Evolutionary conservation across 2,888 invertebrate genomes (phyloP), one percentile per base, ranked within the genome.

Genomic region (Agriopis marginaria): DNA sequence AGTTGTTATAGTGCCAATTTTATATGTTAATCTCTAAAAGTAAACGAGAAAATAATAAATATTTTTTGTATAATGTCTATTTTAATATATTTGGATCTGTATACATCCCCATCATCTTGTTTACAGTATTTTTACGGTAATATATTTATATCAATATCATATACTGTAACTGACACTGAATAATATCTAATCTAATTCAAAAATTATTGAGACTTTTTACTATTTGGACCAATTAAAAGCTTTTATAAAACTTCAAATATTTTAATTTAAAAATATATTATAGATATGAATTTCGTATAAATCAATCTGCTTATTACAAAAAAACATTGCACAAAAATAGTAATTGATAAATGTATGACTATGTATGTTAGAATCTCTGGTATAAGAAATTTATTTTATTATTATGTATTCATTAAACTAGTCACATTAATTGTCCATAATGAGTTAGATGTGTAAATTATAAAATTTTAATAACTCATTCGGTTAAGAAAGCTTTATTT

Each of bases 1-100:
- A 42, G 17, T 39, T 40, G 7, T 10, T 44, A 44, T 12, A 49
- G 67, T 67, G 56, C 50, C 62, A 62, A 54, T 39, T 54, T 54
- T 40, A 49, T n/a, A n/a, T 14, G 14, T 49, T 8, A 49, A 14
- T 40, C 8, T 55, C 32, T 54, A 10, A 51, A 32, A 53, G 4
- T 56, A 23, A 11, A n/a, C 14, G 42, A 44, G 10, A 56, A n/a
- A 14, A 0, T 7, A 49, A 55, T 40, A 55, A 14, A 1, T 40
- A 55, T 40, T 40, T 55, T 55, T 50, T 17, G 50, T 50, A 50
- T 9, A 17, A 32, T 50, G 8, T 17, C 17, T 50, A 50, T 50
- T 9, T 17, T 50, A 14, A 1, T 17, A 7, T 50, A 50, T 17
- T 14, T 50, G 8, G 50, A 50, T 17, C 50, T 9, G 17, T 17